Percentiles rank a stretch among this genome's conserved stretches.
Evolutionary conservation across 2,888 invertebrate species (phyloP).

Genomic region (Oeneis ivallda): DNA sequence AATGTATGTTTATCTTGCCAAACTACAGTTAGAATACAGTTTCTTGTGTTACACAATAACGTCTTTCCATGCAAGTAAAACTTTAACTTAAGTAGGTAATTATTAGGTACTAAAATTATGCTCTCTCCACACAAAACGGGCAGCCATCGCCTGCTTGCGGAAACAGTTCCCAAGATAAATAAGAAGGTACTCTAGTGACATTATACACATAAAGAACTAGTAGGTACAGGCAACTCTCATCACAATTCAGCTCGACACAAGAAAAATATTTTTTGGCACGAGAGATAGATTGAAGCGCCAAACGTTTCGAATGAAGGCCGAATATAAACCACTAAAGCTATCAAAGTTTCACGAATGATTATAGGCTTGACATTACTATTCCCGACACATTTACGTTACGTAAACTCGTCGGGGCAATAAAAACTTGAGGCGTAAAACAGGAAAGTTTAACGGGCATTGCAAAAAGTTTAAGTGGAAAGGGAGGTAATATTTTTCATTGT

Average conservation of each 20-base stretch:
- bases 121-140: no score
- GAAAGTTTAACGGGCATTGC: constrained; percentile 46
- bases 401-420: constrained; percentile 42
- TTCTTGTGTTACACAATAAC: no score
- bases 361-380: constrained; percentile 39
- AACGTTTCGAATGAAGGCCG: constrained; percentile 22
- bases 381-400: constrained; percentile 43
- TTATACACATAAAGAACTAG: no score
- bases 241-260: neutral
- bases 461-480: constrained; percentile 46
- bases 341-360: constrained; percentile 36
- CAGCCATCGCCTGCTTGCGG: no score
- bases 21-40: no score
- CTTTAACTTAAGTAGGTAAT: no score
- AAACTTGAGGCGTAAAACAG: constrained; percentile 48
- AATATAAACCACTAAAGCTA: constrained; percentile 36
- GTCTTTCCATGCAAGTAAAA: no score
- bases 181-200: no score
- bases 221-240: neutral
- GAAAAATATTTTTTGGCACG: neutral
- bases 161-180: no score
- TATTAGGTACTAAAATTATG: no score
- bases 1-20: no score
- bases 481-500: constrained; percentile 45
- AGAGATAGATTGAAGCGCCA: neutral